These are phyloP conservation scores for Syrrhaptes paradoxus DNA, from an alignment of 2,113 vertebrate species.

Conservation along the genomic window DNA sequence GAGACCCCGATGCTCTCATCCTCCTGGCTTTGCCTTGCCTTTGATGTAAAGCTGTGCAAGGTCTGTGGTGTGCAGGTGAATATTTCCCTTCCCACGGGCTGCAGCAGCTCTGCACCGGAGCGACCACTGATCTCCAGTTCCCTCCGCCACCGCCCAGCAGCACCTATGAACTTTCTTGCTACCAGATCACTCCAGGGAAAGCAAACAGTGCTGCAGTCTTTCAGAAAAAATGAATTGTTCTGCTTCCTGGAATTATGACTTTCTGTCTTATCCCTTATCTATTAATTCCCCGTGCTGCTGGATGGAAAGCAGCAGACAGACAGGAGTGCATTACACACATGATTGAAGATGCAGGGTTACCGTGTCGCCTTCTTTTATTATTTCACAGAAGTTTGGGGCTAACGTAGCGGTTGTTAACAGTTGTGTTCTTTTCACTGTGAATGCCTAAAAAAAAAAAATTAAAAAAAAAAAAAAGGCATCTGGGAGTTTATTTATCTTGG, in stretches of 20 bases:
- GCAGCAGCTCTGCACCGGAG: background rate
- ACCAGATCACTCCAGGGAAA: background rate
- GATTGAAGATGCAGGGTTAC: background rate
- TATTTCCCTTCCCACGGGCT: background rate
- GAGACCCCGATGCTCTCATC: background rate
- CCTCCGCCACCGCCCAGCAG: background rate
- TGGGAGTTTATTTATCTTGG: conserved; percentile 53
- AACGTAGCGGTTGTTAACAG: background rate
- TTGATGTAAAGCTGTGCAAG: background rate
- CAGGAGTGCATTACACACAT: background rate
- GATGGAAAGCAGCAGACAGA: conserved; percentile 20
- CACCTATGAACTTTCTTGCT: background rate
- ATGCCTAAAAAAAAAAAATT: background rate
- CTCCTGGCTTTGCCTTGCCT: background rate
- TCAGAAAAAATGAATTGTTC: conserved; percentile 13
- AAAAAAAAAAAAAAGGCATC: conserved; percentile 27
- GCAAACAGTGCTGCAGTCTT: background rate
- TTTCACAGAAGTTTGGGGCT: background rate
- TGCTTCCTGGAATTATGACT: conserved; percentile 47
- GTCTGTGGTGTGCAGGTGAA: background rate
- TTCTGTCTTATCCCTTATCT: conserved; percentile 26
- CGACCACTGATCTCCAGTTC: background rate
- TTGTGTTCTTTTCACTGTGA: background rate
- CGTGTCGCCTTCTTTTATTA: background rate
- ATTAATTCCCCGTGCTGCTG: conserved; percentile 22